Evolutionary conservation across 2,888 invertebrate genomes (phyloP), one percentile per base, ranked within the genome.

Genomic region (Dynastes maya): DNA sequence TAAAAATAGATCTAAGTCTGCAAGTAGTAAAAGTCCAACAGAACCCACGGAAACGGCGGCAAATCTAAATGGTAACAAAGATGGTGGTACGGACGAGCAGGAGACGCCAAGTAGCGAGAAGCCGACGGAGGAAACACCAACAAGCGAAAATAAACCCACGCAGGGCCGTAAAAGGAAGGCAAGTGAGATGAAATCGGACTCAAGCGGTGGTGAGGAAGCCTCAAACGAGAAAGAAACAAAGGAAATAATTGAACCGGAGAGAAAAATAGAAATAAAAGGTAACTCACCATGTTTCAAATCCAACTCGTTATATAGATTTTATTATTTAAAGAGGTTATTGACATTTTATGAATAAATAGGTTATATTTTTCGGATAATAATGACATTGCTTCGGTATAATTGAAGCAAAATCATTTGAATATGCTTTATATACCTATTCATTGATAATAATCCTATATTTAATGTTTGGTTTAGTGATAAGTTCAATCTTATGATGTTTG

Each of bases 101-200:
- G 79, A 80, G 64, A 37, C 63, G 40, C 32, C 76, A 49, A 55
- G 55, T 55, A 70, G 58, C 45, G 80, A 78, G 58, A 80, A 76
- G 53, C 67, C 63, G 40, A 29, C 58, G 37, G 74, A 74, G 16
- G 74, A 75, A 49, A 53, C 68, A 45, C 5, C 65, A 51, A 11
- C 63, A 53, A 65, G 27, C 51, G 78, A 78, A 45, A 65, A 55
- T 64, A 76, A 72, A 77, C 58, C 77, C 29, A 29, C 77, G 13
- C 77, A 81, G 76, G 65, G 81, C 11, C 82, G 83, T 6, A 84
- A 84, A 75, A 70, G 84, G 32, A 84, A 84, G 78, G 81, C 83
- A 51, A 81, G 81, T 64, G 84, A 84, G 68, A 77, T 84, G 80
- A 83, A 82, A 71, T 77, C 79, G 40, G 83, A 84, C 40, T 81